Evolutionary conservation across 2,797 vertebrate species (phyloP).

Genomic region (Lycodopsis pacificus): DNA sequence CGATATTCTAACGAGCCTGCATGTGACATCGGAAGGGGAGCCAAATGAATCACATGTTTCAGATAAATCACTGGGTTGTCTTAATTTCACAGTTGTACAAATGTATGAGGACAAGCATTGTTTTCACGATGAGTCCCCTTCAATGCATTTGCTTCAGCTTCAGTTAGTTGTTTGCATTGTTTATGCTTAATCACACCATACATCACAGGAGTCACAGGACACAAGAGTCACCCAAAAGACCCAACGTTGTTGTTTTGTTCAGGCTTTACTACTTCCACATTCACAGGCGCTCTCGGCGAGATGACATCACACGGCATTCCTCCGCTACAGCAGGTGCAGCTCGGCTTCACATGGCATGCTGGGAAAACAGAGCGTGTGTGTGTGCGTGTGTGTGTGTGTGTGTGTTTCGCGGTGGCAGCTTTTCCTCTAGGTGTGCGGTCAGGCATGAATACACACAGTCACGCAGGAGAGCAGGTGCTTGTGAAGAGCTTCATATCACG

Average conservation of each 20-base stretch:
- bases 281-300: constrained; percentile 32
- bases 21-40: not conserved
- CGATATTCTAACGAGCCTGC: not conserved
- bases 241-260: constrained; percentile 4
- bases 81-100: no score
- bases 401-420: constrained; percentile 8
- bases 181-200: not conserved
- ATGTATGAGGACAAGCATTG: no score
- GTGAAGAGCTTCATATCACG: constrained; percentile 15
- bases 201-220: no score
- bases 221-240: not conserved
- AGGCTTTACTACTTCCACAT: constrained; percentile 28
- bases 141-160: not conserved
- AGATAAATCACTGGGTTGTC: no score
- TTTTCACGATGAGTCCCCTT: not conserved
- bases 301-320: constrained; percentile 71
- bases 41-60: not conserved
- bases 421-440: constrained; percentile 27
- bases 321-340: constrained; percentile 61
- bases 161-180: not conserved
- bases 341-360: constrained; percentile 32
- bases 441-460: constrained; percentile 31
- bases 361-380: constrained; percentile 28
- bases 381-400: constrained; percentile 17
- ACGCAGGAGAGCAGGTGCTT: constrained; percentile 41